Conservation (phyloP, 2,113 vertebrate species). For the Brachypodius melanocephalos region DNA sequence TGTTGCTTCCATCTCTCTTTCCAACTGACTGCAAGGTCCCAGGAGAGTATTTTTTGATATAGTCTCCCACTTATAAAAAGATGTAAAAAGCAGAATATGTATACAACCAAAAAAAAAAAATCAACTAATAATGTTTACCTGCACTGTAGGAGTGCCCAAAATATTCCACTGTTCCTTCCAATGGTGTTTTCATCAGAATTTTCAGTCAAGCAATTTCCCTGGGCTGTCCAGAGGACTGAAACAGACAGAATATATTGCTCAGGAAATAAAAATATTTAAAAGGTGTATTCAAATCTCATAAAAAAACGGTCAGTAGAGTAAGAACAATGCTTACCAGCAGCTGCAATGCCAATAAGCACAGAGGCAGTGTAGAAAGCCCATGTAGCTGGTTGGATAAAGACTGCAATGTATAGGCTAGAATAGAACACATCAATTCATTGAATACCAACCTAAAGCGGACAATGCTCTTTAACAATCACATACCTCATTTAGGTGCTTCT, state of each 20-base stretch:
- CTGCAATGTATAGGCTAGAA: slow-evolving; percentile 90
- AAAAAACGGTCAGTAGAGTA: neutral
- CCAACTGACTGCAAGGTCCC: neutral
- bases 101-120: neutral
- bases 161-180: slow-evolving; percentile 95
- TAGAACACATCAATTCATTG: slow-evolving; percentile 57
- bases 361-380: slow-evolving; percentile 96
- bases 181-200: slow-evolving; percentile 91
- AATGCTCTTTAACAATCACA: neutral
- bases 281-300: neutral
- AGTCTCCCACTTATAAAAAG: neutral
- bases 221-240: slow-evolving; percentile 96
- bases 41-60: neutral
- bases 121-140: slow-evolving; percentile 74
- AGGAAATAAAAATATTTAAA: neutral
- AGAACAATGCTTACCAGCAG: slow-evolving; percentile 85
- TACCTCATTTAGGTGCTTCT: neutral
- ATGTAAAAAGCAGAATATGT: neutral
- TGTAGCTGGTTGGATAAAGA: slow-evolving; percentile 91
- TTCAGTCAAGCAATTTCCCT: slow-evolving; percentile 90
- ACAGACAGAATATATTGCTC: neutral
- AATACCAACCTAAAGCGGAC: neutral
- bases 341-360: slow-evolving; percentile 90
- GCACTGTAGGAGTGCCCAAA: slow-evolving; percentile 94
- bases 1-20: neutral